Evolutionary conservation across 2,888 invertebrate species (phyloP).

Genomic region (Boloria selene): DNA sequence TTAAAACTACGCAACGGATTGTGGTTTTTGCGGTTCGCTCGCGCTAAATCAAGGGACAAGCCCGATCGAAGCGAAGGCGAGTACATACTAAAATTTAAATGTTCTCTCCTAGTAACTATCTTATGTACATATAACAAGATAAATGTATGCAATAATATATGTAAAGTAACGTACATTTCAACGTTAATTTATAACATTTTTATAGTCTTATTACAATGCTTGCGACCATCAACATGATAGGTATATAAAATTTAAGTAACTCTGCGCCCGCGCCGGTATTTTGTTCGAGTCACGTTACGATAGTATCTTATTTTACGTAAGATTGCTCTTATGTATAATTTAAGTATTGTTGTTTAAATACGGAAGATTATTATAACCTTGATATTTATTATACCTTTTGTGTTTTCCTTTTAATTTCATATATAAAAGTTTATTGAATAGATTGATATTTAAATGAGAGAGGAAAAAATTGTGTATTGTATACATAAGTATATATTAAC

Average conservation of each 20-base stretch:
- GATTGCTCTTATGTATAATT: conserved; percentile 48
- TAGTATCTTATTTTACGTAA: conserved; percentile 70
- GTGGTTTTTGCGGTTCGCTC: no score
- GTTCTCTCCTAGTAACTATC: no score
- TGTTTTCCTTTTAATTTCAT: conserved; percentile 12
- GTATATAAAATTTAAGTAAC: conserved; percentile 15
- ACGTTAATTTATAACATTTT: not conserved
- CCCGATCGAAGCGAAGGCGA: no score
- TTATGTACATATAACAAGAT: not conserved
- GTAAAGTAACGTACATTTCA: not conserved
- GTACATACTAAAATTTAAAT: not conserved
- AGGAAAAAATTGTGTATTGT: no score
- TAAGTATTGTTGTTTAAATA: conserved; percentile 29
- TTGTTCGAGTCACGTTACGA: conserved; percentile 44
- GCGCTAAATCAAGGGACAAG: no score
- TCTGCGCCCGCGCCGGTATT: conserved; percentile 28
- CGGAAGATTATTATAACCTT: conserved; percentile 30
- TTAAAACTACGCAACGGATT: no score
- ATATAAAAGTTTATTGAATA: no score
- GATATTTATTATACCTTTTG: conserved; percentile 19
- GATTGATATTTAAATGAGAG: no score
- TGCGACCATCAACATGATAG: conserved; percentile 3
- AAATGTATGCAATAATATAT: no score
- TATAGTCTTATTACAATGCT: not conserved
- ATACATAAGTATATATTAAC: no score